Base-by-base conservation (phyloP, 2,797 vertebrate genomes). In the Liasis olivaceus region DNA sequence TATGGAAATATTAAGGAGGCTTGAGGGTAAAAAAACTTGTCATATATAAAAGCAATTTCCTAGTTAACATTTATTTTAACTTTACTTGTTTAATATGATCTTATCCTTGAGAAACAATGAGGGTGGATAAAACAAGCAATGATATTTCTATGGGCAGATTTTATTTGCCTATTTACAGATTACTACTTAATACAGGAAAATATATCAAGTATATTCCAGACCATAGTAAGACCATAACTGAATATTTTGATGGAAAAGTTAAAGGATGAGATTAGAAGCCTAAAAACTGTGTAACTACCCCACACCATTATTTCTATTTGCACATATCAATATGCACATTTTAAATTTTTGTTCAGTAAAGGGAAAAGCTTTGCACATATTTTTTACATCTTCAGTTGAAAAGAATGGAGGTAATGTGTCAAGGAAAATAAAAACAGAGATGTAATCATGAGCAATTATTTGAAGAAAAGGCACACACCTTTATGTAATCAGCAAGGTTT, bases 401-500 rank as follows among this genome's bases (percentile, higher is more conserved):
- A 91, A 56, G n/a, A 88, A 36, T 12, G 24, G 9, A 84, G 6
- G 22, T 17, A 85, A 28, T 59, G 3, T 59, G 4, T 58, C 15
- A 90, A 72, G 22, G 22, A 77, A 62, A 60, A 5, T 0, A 85
- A 86, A 56, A 89, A 51, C 7, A 89, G 24, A 85, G 26, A 89
- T 56, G 15, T 72, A 31, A 2, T 95, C 91, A 89, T 13, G 60
- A 56, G 28, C n/a, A 81, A 26, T 47, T 85, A 87, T 36, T 15
- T 94, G 87, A 0, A 90, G 64, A 94, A 69, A 86, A 0, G 93
- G 51, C 93, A 86, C 13, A 36, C 98, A 99, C 99, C 99, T 99
- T 99, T 94, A 98, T 95, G 93, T 99, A 99, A 97, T 99, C 99
- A 92, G 98, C 98, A 94, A 99, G 98, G 97, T 99, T 99, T 97